Evolutionary conservation across 2,797 vertebrate species (phyloP).

Genomic region (Intellagama lesueurii): DNA sequence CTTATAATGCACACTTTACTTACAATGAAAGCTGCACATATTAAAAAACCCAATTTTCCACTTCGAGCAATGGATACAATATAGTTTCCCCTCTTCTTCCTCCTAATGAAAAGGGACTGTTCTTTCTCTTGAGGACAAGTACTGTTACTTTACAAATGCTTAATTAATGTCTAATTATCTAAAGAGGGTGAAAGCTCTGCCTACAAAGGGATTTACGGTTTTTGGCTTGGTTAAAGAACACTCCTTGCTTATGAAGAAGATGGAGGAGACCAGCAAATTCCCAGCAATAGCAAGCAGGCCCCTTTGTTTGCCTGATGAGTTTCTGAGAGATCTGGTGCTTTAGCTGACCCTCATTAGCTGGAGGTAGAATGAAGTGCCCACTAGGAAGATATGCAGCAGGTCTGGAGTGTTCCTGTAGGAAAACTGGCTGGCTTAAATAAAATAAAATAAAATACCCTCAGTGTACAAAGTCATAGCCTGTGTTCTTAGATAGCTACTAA

Average conservation of each 20-base stretch:
- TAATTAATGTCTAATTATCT: slow-evolving; percentile 70
- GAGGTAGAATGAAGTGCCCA: neutral
- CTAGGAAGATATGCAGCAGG: slow-evolving; percentile 34
- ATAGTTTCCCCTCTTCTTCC: rapidly evolving
- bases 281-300: slow-evolving; percentile 27
- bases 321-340: neutral
- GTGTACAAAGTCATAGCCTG: neutral
- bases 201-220: slow-evolving; percentile 49
- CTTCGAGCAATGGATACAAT: neutral
- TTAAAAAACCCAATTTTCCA: slow-evolving; percentile 10
- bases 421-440: slow-evolving; percentile 31
- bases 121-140: slow-evolving; percentile 50
- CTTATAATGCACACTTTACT: neutral
- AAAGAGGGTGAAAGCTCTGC: slow-evolving; percentile 47
- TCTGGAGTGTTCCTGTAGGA: neutral
- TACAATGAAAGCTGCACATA: slow-evolving; percentile 12
- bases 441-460: neutral
- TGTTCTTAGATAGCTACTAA: slow-evolving; percentile 20
- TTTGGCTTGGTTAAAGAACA: slow-evolving; percentile 43
- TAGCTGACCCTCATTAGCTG: slow-evolving; percentile 54
- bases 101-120: neutral
- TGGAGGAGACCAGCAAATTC: slow-evolving; percentile 33
- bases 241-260: slow-evolving; percentile 20
- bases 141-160: slow-evolving; percentile 51
- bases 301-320: slow-evolving; percentile 40